phyloP scores from a whole-genome alignment of 2,888 invertebrate species.

The Plagiodera versicolora region DNA sequence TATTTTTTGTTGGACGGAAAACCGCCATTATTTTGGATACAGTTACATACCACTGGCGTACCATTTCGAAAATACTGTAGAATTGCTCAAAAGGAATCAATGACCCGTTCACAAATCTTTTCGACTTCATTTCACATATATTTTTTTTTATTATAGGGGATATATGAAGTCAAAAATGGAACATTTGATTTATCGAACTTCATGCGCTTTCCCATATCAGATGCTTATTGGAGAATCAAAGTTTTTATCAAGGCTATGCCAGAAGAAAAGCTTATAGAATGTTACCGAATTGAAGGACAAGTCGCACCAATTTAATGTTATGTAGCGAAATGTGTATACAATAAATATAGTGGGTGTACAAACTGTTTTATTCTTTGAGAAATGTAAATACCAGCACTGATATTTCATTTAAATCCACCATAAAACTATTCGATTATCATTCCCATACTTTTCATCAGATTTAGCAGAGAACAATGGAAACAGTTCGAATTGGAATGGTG shows the following conservation, averaged over 20 bases:
- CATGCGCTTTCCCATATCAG: background rate
- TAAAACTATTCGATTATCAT: no score
- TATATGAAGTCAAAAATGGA: background rate
- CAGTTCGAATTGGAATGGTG: no score
- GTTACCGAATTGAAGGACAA: background rate
- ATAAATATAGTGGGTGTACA: no score
- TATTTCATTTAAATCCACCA: no score
- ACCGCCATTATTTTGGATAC: background rate
- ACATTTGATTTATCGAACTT: background rate
- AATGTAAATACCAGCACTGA: no score
- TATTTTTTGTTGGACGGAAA: background rate
- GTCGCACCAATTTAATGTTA: background rate
- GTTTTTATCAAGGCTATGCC: background rate
- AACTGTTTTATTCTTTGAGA: no score
- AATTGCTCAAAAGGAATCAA: no score
- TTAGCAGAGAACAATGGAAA: no score
- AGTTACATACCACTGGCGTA: background rate
- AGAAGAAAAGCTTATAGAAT: background rate
- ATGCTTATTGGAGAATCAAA: background rate
- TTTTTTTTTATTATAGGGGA: background rate
- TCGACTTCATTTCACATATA: no score
- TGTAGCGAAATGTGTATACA: no score
- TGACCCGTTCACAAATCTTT: no score
- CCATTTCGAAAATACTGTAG: background rate
- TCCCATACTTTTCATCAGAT: no score